Base-by-base conservation (phyloP, 2,888 invertebrate species). In the Eupithecia vulgata region DNA sequence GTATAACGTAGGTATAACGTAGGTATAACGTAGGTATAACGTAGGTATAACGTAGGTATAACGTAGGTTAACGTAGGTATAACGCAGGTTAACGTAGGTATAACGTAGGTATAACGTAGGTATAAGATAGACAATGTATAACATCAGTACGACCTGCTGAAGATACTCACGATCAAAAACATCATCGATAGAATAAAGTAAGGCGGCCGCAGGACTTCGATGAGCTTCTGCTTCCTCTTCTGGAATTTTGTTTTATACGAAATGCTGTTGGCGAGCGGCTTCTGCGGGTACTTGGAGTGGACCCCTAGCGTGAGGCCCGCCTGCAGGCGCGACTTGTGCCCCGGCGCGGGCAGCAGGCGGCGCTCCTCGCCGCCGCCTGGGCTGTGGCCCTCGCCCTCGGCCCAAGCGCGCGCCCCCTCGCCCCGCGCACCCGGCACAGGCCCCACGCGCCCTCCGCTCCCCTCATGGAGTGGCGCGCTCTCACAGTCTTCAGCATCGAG, bases 131-230 rank as follows among this genome's bases (percentile, higher is more conserved):
- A n/a, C n/a, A n/a, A n/a, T n/a, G n/a, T n/a, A n/a, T n/a, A n/a
- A n/a, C n/a, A n/a, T n/a, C n/a, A n/a, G n/a, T n/a, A n/a, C n/a
- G n/a, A n/a, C n/a, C n/a, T n/a, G n/a, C n/a, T n/a, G n/a, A n/a
- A n/a, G 10, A 67, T 78, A 92, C 93, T 93, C 81, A 93, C 93
- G 67, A 91, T 89, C n/a, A 90, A 70, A 57, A 89, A 80, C 15
- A 93, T 90, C 87, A 93, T 88, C 70, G 88, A 85, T n/a, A 92
- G 81, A 48, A 92, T 91, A 79, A 93, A 93, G 81, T 91, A 93
- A 0, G 94, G 94, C 4, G 92, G 93, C 72, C 83, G 88, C 59
- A 93, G 77, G 57, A 87, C 80, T n/a, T 87, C 86, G 57, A 90
- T 77, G 6, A 93, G 74, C 74, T 90, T 91, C 75, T 90, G 90